Percentiles rank a stretch among this genome's conserved stretches.
These are phyloP conservation scores for Sinohyriopsis cumingii DNA, from an alignment of 2,888 invertebrate species.

Conservation along the genomic window DNA sequence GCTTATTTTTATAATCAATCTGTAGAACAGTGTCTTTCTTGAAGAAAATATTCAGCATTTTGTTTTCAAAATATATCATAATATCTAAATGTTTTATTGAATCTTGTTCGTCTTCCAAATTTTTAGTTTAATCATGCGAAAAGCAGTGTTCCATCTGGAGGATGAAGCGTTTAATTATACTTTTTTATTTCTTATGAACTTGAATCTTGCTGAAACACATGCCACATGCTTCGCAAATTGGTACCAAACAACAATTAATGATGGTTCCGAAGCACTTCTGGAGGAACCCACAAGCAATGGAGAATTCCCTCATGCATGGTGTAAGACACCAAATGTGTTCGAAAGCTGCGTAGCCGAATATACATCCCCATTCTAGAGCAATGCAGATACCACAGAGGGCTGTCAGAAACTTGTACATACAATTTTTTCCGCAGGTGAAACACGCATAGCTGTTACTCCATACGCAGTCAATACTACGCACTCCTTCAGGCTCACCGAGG, in stretches of 20 bases:
- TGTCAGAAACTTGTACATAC: conserved; percentile 81
- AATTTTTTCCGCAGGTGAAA: conserved; percentile 79
- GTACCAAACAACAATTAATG: conserved; percentile 76
- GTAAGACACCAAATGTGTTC: conserved; percentile 83
- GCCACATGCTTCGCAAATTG: conserved; percentile 76
- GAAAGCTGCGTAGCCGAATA: conserved; percentile 74
- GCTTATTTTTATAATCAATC: too few relatives aligned
- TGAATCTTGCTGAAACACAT: conserved; percentile 54
- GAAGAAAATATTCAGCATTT: too few relatives aligned
- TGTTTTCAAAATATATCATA: too few relatives aligned
- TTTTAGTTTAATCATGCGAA: too few relatives aligned
- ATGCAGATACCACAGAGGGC: conserved; percentile 80
- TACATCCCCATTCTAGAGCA: conserved; percentile 76
- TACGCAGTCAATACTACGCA: conserved; percentile 77
- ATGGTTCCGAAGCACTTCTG: conserved; percentile 71
- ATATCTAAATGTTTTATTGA: too few relatives aligned
- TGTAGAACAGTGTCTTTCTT: too few relatives aligned
- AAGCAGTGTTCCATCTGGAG: too few relatives aligned
- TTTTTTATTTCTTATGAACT: conserved; percentile 29
- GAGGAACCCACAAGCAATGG: conserved; percentile 74
- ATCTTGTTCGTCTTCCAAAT: too few relatives aligned
- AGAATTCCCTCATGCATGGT: conserved; percentile 79
- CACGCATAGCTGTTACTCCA: conserved; percentile 79
- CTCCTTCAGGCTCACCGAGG: conserved; percentile 59
- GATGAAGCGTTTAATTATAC: too few relatives aligned